Conservation (phyloP, 2,888 invertebrate genomes). For the Agrochola lychnidis region DNA sequence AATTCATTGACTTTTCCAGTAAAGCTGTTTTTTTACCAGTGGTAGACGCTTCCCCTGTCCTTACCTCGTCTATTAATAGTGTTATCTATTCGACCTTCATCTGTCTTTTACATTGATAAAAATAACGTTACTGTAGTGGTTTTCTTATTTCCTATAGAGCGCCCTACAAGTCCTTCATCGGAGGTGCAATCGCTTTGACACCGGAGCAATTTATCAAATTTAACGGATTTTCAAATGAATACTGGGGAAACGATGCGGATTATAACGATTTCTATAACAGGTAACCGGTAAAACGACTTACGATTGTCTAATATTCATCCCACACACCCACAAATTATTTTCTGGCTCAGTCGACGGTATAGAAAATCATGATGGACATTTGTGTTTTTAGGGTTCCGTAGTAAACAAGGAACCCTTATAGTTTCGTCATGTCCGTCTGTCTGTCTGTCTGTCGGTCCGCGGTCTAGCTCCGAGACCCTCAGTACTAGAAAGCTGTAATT, state of each 20-base stretch:
- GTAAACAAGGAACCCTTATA: too few relatives aligned
- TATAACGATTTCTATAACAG: conserved; percentile 97
- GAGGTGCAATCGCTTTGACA: conserved; percentile 96
- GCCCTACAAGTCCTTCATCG: conserved; percentile 80
- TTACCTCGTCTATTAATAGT: too few relatives aligned
- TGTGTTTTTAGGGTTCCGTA: too few relatives aligned
- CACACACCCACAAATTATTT: not conserved
- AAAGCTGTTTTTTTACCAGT: too few relatives aligned
- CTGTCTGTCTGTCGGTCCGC: too few relatives aligned
- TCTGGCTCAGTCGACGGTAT: not conserved
- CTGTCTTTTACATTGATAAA: too few relatives aligned
- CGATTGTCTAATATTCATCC: not conserved
- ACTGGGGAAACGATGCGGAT: conserved; percentile 98
- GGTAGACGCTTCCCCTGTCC: too few relatives aligned
- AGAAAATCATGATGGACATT: not conserved
- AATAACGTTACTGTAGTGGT: not conserved
- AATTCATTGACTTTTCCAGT: too few relatives aligned
- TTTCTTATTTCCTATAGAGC: conserved; percentile 45
- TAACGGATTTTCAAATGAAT: conserved; percentile 96
- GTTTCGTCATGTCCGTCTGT: too few relatives aligned
- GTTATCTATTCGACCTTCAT: too few relatives aligned
- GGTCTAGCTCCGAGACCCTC: too few relatives aligned
- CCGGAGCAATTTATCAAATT: conserved; percentile 94
- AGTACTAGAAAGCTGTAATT: too few relatives aligned
- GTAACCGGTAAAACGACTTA: conserved; percentile 70